Conservation (phyloP, 2,797 vertebrate species). For the Brachymystax lenok region DNA sequence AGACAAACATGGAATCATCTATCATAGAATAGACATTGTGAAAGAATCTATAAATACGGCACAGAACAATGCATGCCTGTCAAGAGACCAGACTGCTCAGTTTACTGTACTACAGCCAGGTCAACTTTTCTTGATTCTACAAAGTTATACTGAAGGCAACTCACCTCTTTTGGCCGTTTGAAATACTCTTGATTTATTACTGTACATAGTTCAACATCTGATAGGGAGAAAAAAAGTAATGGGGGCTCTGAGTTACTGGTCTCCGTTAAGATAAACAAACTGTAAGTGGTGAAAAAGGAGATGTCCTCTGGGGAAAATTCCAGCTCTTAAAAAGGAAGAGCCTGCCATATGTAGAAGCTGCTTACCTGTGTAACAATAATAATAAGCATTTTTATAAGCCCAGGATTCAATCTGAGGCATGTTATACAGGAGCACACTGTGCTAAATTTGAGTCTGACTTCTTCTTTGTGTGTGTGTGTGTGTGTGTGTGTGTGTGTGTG, state of each 20-base stretch:
- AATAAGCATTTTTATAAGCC: not conserved
- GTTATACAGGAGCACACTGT: no score
- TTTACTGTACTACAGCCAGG: not conserved
- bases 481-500: not conserved
- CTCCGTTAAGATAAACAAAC: slow-evolving; percentile 3
- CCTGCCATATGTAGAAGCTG: not conserved
- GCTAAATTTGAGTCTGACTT: no score
- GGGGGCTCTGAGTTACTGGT: not conserved
- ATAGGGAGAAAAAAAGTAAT: not conserved
- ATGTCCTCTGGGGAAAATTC: not conserved
- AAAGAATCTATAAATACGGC: no score
- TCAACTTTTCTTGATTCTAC: not conserved
- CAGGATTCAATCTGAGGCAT: not conserved
- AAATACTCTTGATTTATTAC: not conserved
- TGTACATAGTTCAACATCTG: not conserved
- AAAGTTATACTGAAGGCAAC: not conserved
- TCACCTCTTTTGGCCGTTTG: not conserved
- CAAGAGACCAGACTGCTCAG: not conserved
- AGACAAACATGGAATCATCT: not conserved
- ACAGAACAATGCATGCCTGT: not conserved
- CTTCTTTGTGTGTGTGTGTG: not conserved
- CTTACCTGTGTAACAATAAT: not conserved
- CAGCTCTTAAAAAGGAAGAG: not conserved
- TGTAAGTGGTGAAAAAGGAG: not conserved
- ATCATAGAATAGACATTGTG: no score